phyloP scores from a whole-genome alignment of 2,797 vertebrate species.

The Novumbra hubbsi region DNA sequence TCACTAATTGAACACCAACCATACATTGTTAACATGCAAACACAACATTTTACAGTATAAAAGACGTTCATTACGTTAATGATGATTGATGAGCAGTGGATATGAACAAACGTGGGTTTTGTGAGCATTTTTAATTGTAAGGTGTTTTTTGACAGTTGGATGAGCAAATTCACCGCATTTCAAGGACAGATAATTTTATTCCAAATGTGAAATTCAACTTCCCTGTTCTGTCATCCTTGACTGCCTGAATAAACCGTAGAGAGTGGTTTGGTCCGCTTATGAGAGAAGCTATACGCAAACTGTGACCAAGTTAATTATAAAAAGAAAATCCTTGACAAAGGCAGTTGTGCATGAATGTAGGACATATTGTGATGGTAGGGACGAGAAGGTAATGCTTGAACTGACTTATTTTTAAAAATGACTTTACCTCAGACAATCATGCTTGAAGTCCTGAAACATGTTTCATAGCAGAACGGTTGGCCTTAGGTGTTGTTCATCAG shows the following conservation, averaged over 20 bases:
- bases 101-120: too few relatives aligned
- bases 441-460: background rate
- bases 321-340: conserved; percentile 1
- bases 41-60: too few relatives aligned
- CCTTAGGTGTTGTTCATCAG: background rate
- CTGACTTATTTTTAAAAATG: background rate
- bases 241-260: background rate
- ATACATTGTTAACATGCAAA: too few relatives aligned
- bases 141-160: background rate
- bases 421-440: conserved; percentile 30
- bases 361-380: conserved; percentile 15
- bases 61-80: too few relatives aligned
- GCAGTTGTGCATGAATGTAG: background rate
- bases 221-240: conserved; percentile 15
- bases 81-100: too few relatives aligned
- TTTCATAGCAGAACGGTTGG: background rate
- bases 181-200: conserved; percentile 34
- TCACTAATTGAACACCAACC: too few relatives aligned
- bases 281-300: background rate
- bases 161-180: background rate
- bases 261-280: conserved; percentile 5
- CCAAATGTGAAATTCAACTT: conserved; percentile 29
- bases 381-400: conserved; percentile 33
- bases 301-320: conserved; percentile 14
- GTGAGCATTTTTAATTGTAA: too few relatives aligned